These are phyloP conservation scores for Chelonus formosanus DNA, from an alignment of 2,888 invertebrate genomes.

Conservation along the genomic window DNA sequence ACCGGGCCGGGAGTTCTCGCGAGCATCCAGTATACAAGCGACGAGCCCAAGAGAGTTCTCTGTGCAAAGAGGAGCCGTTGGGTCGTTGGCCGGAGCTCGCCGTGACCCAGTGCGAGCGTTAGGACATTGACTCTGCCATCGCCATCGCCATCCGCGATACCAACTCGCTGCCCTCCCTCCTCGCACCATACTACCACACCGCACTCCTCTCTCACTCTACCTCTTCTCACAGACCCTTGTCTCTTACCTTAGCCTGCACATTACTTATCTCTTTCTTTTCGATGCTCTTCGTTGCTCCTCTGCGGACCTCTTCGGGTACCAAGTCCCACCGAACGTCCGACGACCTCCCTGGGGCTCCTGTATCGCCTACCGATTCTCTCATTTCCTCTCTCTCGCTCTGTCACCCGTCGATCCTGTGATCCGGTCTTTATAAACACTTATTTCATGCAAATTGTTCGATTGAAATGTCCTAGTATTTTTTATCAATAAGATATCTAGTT, in stretches of 20 bases:
- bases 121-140: slow-evolving; percentile 66
- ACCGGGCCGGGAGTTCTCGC: slow-evolving; percentile 21
- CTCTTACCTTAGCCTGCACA: background rate
- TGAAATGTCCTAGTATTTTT: background rate
- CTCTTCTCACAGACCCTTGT: slow-evolving; percentile 1
- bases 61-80: slow-evolving; percentile 60
- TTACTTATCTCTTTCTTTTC: slow-evolving; percentile 10
- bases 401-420: slow-evolving; percentile 5
- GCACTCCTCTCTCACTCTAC: slow-evolving; percentile 22
- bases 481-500: background rate
- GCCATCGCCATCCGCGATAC: slow-evolving; percentile 65
- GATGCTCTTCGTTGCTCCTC: slow-evolving; percentile 19
- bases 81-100: slow-evolving; percentile 65
- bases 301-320: slow-evolving; percentile 12
- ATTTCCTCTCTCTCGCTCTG: slow-evolving; percentile 24
- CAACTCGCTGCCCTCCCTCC: slow-evolving; percentile 53
- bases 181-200: slow-evolving; percentile 38
- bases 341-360: slow-evolving; percentile 28
- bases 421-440: slow-evolving; percentile 1
- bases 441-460: slow-evolving; percentile 2
- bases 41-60: slow-evolving; percentile 47
- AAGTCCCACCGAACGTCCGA: slow-evolving; percentile 28
- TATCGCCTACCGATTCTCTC: slow-evolving; percentile 19
- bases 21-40: slow-evolving; percentile 39
- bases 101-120: slow-evolving; percentile 65